Percentiles rank a stretch among this genome's conserved stretches.
Conservation (phyloP, 2,888 invertebrate species). For the Eurois occulta region DNA sequence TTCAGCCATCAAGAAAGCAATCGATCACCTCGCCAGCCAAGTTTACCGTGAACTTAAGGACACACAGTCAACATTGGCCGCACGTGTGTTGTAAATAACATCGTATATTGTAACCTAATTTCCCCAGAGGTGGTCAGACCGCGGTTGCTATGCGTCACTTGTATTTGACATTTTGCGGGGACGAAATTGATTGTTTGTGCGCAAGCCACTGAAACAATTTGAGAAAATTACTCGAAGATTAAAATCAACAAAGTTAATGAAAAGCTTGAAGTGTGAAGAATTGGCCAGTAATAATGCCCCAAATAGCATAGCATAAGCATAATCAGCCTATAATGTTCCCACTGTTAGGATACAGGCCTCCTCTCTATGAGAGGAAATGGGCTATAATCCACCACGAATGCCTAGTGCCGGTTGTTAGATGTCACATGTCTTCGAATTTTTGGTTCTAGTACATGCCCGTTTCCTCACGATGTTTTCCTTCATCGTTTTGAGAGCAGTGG, state of each 20-base stretch:
- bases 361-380: too few relatives aligned
- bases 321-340: too few relatives aligned
- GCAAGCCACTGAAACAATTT: neutral
- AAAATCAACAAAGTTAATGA: neutral
- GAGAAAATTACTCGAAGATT: neutral
- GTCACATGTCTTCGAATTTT: too few relatives aligned
- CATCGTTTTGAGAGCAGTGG: too few relatives aligned
- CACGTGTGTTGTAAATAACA: constrained; percentile 50
- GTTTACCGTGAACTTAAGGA: constrained; percentile 6
- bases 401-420: too few relatives aligned
- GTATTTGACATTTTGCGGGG: constrained; percentile 36
- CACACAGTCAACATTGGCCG: constrained; percentile 4
- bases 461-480: too few relatives aligned
- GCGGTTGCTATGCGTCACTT: constrained; percentile 24
- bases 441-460: too few relatives aligned
- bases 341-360: too few relatives aligned
- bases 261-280: neutral
- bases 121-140: constrained; percentile 47
- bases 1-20: constrained; percentile 9
- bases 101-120: constrained; percentile 50
- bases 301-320: too few relatives aligned
- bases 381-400: too few relatives aligned
- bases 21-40: constrained; percentile 20
- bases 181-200: constrained; percentile 40
- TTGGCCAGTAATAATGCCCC: neutral